phyloP scores from a whole-genome alignment of 2,113 vertebrate genomes.

The Oryzias celebensis region DNA sequence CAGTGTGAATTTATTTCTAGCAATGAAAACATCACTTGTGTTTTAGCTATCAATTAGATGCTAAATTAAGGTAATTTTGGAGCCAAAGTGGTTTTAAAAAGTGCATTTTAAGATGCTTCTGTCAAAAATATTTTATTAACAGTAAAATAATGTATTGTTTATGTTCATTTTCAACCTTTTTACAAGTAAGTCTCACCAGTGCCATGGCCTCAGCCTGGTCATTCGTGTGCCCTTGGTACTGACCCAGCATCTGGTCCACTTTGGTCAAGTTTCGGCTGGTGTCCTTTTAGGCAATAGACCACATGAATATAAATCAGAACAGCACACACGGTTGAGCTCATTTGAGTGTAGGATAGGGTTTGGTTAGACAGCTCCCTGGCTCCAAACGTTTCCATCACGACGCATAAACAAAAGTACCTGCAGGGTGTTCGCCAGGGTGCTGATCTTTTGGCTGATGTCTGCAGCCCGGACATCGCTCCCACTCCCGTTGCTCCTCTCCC shows the following conservation, averaged over 20 bases:
- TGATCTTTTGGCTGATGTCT: constrained; percentile 86
- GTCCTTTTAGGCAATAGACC: constrained; percentile 76
- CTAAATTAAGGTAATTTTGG: too few species aligned
- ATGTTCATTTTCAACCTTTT: too few species aligned
- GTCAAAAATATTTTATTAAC: too few species aligned
- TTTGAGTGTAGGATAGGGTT: background rate
- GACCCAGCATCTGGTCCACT: constrained; percentile 90
- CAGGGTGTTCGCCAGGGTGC: constrained; percentile 87
- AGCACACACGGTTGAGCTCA: background rate
- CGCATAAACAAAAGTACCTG: constrained; percentile 74
- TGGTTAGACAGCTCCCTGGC: background rate
- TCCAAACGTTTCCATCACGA: background rate
- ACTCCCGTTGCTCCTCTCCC: constrained; percentile 27
- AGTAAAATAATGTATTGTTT: too few species aligned
- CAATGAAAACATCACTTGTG: too few species aligned
- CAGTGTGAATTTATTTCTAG: too few species aligned
- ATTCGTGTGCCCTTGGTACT: constrained; percentile 85
- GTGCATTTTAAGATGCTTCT: too few species aligned
- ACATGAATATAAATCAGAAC: background rate
- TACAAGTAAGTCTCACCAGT: constrained; percentile 69
- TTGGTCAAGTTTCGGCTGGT: constrained; percentile 88
- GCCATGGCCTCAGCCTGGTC: constrained; percentile 86
- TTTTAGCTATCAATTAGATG: too few species aligned
- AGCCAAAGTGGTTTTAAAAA: too few species aligned
- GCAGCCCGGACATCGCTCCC: constrained; percentile 36